These are phyloP conservation scores for Salvelinus namaycush DNA, from an alignment of 2,113 vertebrate species.

Conservation along the genomic window DNA sequence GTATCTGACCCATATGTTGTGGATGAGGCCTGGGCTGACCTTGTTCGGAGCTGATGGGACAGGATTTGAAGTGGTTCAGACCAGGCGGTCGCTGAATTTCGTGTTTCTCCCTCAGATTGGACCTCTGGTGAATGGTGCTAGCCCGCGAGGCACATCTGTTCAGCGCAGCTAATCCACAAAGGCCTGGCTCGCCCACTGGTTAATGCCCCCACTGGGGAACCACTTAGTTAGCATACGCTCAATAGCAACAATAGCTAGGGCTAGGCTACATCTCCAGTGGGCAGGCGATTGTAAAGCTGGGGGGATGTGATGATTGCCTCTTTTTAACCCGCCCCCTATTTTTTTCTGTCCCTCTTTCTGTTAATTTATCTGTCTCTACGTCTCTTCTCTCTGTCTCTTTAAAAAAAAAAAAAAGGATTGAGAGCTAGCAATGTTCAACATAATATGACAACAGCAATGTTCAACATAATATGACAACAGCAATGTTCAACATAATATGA, in stretches of 20 bases:
- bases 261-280: slow-evolving; percentile 11
- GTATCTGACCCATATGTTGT: not conserved
- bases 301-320: slow-evolving; percentile 19
- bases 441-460: no score
- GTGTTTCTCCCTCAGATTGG: slow-evolving; percentile 35
- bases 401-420: no score
- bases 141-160: slow-evolving; percentile 52
- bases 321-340: slow-evolving; percentile 6
- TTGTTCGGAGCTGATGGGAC: no score
- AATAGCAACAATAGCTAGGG: slow-evolving; percentile 19
- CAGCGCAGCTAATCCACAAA: slow-evolving; percentile 50
- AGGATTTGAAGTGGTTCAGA: slow-evolving; percentile 11
- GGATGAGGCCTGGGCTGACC: no score
- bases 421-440: no score
- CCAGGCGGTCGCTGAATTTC: not conserved
- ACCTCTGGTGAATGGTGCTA: slow-evolving; percentile 42
- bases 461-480: no score
- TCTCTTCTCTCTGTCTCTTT: not conserved
- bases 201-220: slow-evolving; percentile 36
- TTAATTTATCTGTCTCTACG: not conserved
- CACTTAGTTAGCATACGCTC: slow-evolving; percentile 36
- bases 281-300: slow-evolving; percentile 21
- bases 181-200: slow-evolving; percentile 27
- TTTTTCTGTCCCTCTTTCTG: not conserved
- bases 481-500: no score